These are phyloP conservation scores for Octomys mimax DNA, from an alignment of 2,797 vertebrate species.

Conservation along the genomic window DNA sequence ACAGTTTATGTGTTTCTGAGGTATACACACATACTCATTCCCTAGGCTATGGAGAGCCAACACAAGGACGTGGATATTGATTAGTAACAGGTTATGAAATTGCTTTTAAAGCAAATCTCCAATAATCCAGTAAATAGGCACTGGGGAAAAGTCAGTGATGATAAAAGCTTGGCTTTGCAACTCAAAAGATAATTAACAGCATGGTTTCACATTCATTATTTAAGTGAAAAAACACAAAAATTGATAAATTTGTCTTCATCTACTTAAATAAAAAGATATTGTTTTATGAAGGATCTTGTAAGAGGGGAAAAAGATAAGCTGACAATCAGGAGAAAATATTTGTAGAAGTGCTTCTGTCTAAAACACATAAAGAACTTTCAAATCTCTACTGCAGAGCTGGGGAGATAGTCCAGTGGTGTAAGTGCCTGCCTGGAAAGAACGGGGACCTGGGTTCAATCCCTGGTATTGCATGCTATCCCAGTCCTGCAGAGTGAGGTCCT, in stretches of 20 bases:
- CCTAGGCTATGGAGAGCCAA: neutral
- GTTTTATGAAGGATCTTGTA: neutral
- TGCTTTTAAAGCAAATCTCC: constrained; percentile 42
- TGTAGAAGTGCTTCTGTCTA: neutral
- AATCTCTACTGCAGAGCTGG: neutral
- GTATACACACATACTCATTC: neutral
- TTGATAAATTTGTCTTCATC: neutral
- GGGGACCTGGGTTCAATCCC: too few relatives aligned
- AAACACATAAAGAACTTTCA: neutral
- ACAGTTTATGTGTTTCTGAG: constrained; percentile 51
- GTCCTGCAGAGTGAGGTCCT: too few relatives aligned
- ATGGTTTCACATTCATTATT: neutral
- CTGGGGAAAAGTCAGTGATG: neutral
- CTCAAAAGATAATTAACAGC: constrained; percentile 29
- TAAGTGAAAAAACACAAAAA: neutral
- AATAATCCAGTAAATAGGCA: constrained; percentile 17
- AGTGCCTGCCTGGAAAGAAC: too few relatives aligned
- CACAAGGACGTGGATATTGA: neutral
- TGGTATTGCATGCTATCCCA: too few relatives aligned
- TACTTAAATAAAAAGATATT: constrained; percentile 4
- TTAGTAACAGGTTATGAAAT: neutral
- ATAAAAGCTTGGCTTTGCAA: neutral
- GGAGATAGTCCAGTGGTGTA: too few relatives aligned
- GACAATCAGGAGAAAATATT: constrained; percentile 17
- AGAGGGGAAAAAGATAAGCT: neutral